Base-by-base conservation (phyloP, 2,797 vertebrate genomes). In the Pelochelys cantorii region DNA sequence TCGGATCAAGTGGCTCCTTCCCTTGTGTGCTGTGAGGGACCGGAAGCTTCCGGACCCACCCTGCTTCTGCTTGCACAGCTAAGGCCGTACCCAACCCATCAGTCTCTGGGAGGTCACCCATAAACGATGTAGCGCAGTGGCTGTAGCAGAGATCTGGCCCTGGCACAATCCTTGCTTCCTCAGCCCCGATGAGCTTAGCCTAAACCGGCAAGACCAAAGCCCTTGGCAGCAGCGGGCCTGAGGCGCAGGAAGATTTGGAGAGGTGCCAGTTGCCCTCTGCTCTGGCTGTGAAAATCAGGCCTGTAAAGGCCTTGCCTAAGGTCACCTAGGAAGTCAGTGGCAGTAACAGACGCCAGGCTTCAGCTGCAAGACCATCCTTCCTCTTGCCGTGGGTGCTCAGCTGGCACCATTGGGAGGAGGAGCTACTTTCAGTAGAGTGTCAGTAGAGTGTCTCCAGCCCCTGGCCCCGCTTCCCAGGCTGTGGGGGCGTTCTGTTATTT, bases 1-100 rank as follows among this genome's bases (percentile, higher is more conserved):
- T 34, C 0, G 0, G 8, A 13, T 2, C 25, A 13, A 0, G 0
- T 34, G 9, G 52, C n/a, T 0, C 2, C n/a, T 0, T 0, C 71
- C 52, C 22, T 6, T n/a, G 29, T n/a, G 31, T 15, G 4, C 62
- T 68, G 31, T 18, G 31, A 65, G 62, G 62, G 31, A 31, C 15
- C 8, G 7, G 62, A 65, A 65, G 17, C 15, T 22, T 54, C 53
- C 8, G 84, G 11, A 42, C 68, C 84, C 79, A 57, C 34, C 29
- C 53, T 3, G 1, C 29, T 11, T 59, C 75, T 79, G 7, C 27
- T 56, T 83, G 42, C 54, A 78, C 42, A 90, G 74, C 89, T 48
- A 48, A 48, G 42, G 42, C 42, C 42, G 8, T 48, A 48, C 71
- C 68, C 11, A 42, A 74, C 42, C 42, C 71, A 25, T 74, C 12